Conservation (phyloP, 2,888 invertebrate genomes). For the Himalopsyche tibetana region DNA sequence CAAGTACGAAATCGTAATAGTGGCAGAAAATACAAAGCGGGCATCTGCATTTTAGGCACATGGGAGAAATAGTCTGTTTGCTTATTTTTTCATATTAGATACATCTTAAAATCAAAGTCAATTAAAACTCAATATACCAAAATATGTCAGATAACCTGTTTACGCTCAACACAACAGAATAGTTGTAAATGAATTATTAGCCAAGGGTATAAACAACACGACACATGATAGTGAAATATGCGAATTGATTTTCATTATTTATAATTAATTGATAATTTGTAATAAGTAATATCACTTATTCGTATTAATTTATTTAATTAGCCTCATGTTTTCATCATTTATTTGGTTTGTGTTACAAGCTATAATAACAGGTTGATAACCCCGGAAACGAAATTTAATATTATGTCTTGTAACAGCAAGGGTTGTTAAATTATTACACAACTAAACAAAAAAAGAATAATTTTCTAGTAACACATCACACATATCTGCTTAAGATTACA, state of each 20-base stretch:
- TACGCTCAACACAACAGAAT: no score
- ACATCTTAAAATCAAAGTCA: no score
- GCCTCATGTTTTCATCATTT: neutral
- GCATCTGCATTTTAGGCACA: no score
- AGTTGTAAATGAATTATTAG: no score
- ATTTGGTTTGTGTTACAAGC: conserved; percentile 22
- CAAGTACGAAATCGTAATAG: no score
- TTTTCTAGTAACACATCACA: neutral
- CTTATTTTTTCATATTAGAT: no score
- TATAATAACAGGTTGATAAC: neutral
- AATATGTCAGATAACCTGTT: no score
- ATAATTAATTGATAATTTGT: conserved; percentile 22
- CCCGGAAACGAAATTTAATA: neutral
- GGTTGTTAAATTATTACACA: neutral
- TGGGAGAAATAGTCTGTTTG: no score
- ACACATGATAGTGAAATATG: no score
- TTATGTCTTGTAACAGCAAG: neutral
- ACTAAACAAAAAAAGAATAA: neutral
- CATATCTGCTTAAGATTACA: neutral
- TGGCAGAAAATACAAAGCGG: no score
- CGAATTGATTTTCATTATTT: neutral
- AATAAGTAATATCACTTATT: conserved; percentile 2
- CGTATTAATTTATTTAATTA: conserved; percentile 7
- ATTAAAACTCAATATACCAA: no score
- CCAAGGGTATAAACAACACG: no score